Conservation (phyloP, 2,888 invertebrate species). For the Camponotus fellah region DNA sequence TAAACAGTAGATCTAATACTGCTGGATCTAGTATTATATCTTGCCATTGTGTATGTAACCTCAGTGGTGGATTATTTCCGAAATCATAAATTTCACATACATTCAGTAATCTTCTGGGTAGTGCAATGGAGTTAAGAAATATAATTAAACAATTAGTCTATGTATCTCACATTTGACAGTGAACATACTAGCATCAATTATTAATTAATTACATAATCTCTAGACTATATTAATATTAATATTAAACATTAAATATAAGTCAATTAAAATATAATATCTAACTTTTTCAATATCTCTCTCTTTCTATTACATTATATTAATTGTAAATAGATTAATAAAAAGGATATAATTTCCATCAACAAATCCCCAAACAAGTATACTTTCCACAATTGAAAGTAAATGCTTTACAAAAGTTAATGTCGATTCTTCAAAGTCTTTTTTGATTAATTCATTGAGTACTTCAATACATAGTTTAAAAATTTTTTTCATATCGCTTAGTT, state of each 20-base stretch:
- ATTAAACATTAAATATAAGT: neutral
- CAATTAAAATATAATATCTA: neutral
- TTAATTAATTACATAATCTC: neutral
- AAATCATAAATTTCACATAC: conserved; percentile 90
- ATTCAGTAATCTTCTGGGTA: conserved; percentile 89
- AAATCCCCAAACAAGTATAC: conserved; percentile 94
- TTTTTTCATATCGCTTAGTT: conserved; percentile 92
- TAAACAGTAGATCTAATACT: conserved; percentile 93
- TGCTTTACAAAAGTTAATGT: conserved; percentile 89
- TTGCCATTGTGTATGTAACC: conserved; percentile 90
- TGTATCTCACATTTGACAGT: neutral
- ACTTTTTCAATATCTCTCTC: neutral
- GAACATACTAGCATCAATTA: neutral
- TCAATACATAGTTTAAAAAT: conserved; percentile 92
- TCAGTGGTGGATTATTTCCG: conserved; percentile 88
- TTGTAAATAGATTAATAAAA: conserved; percentile 74
- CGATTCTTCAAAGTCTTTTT: conserved; percentile 87
- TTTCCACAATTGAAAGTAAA: conserved; percentile 92
- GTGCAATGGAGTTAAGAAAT: conserved; percentile 83
- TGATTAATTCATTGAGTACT: conserved; percentile 88
- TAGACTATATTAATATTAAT: neutral
- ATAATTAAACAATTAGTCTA: conserved; percentile 1
- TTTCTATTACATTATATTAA: neutral
- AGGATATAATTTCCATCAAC: conserved; percentile 88
- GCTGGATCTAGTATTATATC: conserved; percentile 92